Evolutionary conservation across 1,140 invertebrate species (phyloP).

Genomic region (Drosophila kohkoa): DNA sequence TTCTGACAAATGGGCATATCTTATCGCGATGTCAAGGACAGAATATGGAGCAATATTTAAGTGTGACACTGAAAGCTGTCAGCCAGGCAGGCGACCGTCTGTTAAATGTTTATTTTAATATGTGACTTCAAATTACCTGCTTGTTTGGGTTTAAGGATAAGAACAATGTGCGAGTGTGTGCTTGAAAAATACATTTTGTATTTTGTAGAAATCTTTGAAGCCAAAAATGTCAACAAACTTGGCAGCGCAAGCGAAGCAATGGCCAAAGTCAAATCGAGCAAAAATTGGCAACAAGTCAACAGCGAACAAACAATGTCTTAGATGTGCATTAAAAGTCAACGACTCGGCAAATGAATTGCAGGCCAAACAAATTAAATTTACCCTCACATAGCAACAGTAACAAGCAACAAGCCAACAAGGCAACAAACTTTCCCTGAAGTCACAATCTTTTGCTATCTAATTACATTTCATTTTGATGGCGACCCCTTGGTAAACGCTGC

Average conservation of each 20-base stretch:
- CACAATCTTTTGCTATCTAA: constrained; percentile 37
- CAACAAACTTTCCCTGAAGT: constrained; percentile 31
- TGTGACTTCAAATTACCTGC: constrained; percentile 13
- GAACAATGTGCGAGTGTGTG: constrained; percentile 28
- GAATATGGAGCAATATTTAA: not conserved
- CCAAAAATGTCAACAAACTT: constrained; percentile 45
- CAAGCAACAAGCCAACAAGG: constrained; percentile 22
- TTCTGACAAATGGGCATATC: constrained; percentile 31
- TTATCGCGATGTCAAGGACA: constrained; percentile 19
- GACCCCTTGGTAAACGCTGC: constrained; percentile 26
- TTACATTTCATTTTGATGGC: constrained; percentile 38
- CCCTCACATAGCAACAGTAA: constrained; percentile 44
- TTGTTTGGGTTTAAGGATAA: constrained; percentile 11
- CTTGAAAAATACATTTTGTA: constrained; percentile 27
- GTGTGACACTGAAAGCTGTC: constrained; percentile 28
- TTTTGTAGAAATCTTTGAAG: constrained; percentile 27
- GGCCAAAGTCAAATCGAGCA: constrained; percentile 56
- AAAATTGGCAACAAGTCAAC: constrained; percentile 67
- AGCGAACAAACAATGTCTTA: constrained; percentile 62
- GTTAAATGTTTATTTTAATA: constrained; percentile 16
- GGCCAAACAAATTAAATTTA: constrained; percentile 75
- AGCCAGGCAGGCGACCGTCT: constrained; percentile 22
- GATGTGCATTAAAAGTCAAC: constrained; percentile 77
- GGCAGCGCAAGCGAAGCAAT: constrained; percentile 9
- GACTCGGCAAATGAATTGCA: constrained; percentile 80